Conservation (phyloP, 2,888 invertebrate genomes). For the Hirtodrosophila alboralis region DNA sequence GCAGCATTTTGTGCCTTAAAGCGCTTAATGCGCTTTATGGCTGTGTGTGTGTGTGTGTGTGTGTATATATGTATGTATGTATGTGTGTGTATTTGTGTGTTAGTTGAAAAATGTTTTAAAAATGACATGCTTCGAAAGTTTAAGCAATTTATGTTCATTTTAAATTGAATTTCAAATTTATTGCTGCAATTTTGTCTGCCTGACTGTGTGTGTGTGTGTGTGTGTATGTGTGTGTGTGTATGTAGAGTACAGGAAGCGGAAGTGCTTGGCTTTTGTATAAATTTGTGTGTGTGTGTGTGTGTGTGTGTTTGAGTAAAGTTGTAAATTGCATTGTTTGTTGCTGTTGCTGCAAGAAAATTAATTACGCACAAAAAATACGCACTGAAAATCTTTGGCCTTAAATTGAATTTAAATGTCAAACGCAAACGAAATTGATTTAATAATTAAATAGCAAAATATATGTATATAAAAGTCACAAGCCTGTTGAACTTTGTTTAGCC, state of each 20-base stretch:
- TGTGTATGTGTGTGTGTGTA: slow-evolving; percentile 30
- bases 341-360: slow-evolving; percentile 64
- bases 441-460: slow-evolving; percentile 25
- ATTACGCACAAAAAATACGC: slow-evolving; percentile 61
- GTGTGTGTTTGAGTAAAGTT: slow-evolving; percentile 58
- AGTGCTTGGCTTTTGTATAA: slow-evolving; percentile 65
- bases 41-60: slow-evolving; percentile 18
- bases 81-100: slow-evolving; percentile 51
- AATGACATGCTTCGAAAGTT: slow-evolving; percentile 84
- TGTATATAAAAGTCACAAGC: neutral
- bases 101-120: slow-evolving; percentile 82
- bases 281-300: slow-evolving; percentile 29
- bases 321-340: slow-evolving; percentile 70
- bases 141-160: slow-evolving; percentile 84
- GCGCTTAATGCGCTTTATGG: slow-evolving; percentile 77
- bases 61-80: slow-evolving; percentile 18
- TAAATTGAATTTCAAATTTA: slow-evolving; percentile 84
- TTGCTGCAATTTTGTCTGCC: slow-evolving; percentile 79
- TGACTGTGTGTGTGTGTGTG: slow-evolving; percentile 17
- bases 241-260: slow-evolving; percentile 63
- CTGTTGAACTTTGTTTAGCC: slow-evolving; percentile 26
- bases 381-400: slow-evolving; percentile 34
- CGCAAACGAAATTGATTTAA: slow-evolving; percentile 41
- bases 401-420: slow-evolving; percentile 43
- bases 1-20: slow-evolving; percentile 80